phyloP scores from a whole-genome alignment of 2,888 invertebrate species.

The Cryptocephalus moraei region DNA sequence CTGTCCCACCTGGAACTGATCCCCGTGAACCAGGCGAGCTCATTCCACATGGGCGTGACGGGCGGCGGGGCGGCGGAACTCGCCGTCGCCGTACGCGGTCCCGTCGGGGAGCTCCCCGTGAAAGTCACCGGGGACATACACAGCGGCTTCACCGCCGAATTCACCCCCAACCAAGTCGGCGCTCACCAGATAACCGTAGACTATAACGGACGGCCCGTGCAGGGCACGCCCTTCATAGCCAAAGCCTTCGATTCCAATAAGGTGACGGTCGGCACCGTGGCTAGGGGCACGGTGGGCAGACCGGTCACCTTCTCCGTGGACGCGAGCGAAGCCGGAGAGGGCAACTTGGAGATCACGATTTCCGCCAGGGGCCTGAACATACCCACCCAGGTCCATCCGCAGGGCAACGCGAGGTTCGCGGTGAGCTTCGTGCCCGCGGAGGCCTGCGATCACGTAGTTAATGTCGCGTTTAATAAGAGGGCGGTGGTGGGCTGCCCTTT shows the following conservation, averaged over 20 bases:
- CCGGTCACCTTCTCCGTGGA: conserved; percentile 93
- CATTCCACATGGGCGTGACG: conserved; percentile 70
- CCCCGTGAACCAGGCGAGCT: conserved; percentile 71
- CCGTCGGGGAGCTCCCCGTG: conserved; percentile 75
- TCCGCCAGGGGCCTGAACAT: conserved; percentile 88
- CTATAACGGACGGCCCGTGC: conserved; percentile 81
- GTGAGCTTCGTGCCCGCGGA: conserved; percentile 95
- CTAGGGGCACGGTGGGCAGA: conserved; percentile 75
- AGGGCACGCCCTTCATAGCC: conserved; percentile 81
- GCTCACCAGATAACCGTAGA: conserved; percentile 84
- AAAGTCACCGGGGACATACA: conserved; percentile 82
- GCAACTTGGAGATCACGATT: conserved; percentile 93
- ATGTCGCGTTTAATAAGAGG: conserved; percentile 95
- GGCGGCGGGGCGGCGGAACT: conserved; percentile 70
- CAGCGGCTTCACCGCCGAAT: conserved; percentile 82
- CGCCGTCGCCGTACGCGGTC: conserved; percentile 83
- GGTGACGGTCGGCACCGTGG: conserved; percentile 67
- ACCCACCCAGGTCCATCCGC: conserved; percentile 86
- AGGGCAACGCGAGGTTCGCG: conserved; percentile 83
- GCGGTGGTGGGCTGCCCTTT: conserved; percentile 85
- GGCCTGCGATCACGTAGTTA: conserved; percentile 88
- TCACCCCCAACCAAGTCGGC: conserved; percentile 88
- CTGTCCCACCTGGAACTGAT: conserved; percentile 71
- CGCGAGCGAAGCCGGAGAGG: conserved; percentile 94
- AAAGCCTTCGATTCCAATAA: conserved; percentile 89